Evolutionary conservation across 2,113 vertebrate genomes (phyloP), one percentile per base, ranked within the genome.

Genomic region (Polyodon spathula): DNA sequence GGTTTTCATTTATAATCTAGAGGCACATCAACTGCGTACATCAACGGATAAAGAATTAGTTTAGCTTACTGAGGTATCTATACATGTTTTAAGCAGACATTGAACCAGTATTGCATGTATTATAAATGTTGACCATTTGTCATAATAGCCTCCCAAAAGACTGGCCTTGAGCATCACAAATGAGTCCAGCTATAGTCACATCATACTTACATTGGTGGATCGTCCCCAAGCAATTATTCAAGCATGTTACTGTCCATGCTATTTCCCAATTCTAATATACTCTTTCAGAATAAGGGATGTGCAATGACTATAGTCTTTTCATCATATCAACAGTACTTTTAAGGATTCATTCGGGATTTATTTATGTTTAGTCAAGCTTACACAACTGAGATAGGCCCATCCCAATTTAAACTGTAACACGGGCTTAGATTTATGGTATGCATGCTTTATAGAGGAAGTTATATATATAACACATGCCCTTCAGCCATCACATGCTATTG

Each of bases 251-350:
- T 40, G 38, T 40, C 55, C 38, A n/a, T 12, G 6, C 40, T 58
- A 40, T 40, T 57, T 57, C 40, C 55, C 55, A 15, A 58, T 58
- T 17, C 56, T 41, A 59, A 37, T 59, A 59, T 14, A 43, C 41
- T 58, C 40, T 41, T 44, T 9, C n/a, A 27, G 43, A 43, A 16
- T 15, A 16, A n/a, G 56, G 37, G n/a, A 16, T 15, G 40, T 58
- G 56, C 14, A 10, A 9, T 40, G 15, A 38, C 43, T 8, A n/a
- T 11, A 8, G 4, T 15, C 9, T 44, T n/a, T 17, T 57, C 39
- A 17, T 16, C 27, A 42, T 37, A 50, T 58, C 58, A 59, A 60
- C 14, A 27, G 54, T 40, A 43, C 59, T 38, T 60, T 43, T 14
- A 46, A 43, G 4, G 16, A 16, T 41, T 57, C 12, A 14, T 39